A percentile compares a stretch with the other conserved stretches of the same genome.
These are phyloP conservation scores for Euschistus heros DNA, from an alignment of 1,140 invertebrate genomes.

Conservation along the genomic window DNA sequence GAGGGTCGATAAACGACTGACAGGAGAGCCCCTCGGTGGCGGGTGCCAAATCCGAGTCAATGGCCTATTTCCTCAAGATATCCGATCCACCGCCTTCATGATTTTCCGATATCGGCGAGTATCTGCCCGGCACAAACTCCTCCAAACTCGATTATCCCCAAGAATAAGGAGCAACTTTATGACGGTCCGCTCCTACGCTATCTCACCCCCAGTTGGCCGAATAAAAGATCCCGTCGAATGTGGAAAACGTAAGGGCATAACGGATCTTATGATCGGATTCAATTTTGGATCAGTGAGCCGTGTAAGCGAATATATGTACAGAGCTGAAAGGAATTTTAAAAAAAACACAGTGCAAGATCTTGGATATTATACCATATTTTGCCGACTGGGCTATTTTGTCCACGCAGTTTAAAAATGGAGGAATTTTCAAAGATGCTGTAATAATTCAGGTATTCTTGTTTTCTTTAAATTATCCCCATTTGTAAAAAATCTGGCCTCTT, in stretches of 20 bases:
- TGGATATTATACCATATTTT: no score
- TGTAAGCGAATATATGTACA: background rate
- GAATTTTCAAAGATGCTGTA: no score
- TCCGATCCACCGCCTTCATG: background rate
- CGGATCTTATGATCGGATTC: background rate
- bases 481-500: no score
- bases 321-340: no score
- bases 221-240: background rate
- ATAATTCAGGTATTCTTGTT: no score
- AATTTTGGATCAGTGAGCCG: background rate
- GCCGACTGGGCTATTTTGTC: no score
- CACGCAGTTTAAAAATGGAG: no score
- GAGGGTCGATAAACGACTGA: no score
- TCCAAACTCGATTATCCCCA: background rate
- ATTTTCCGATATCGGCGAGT: constrained; percentile 1
- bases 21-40: background rate
- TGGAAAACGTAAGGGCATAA: background rate
- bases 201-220: background rate
- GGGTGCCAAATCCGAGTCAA: constrained; percentile 1
- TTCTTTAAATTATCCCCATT: no score
- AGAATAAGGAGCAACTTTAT: background rate
- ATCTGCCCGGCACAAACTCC: background rate
- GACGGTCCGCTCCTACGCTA: background rate
- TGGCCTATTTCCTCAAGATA: background rate
- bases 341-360: no score